Base-by-base conservation (phyloP, 2,797 vertebrate genomes). In the Podargus strigoides region DNA sequence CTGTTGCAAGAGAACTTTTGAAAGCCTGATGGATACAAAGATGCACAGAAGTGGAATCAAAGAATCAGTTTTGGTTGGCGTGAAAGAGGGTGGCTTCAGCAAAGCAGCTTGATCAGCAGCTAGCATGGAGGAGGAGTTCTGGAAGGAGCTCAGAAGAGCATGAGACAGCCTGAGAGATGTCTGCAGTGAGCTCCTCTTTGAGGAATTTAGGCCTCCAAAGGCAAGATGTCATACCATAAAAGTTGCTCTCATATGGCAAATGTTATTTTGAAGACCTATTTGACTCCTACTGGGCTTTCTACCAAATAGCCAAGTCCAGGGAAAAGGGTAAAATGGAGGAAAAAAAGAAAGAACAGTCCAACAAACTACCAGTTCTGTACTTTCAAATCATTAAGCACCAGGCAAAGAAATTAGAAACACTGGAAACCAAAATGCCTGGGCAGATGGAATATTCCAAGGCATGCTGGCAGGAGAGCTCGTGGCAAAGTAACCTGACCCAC, bases 401-500 rank as follows among this genome's bases (percentile, higher is more conserved):
- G 68, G 56, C 32, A 92, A 81, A 79, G 44, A 42, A 90, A 87
- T 58, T 11, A 72, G 78, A 85, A 95, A 47, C 37, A 84, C 2
- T 73, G 67, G 91, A 89, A 95, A 85, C 21, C 53, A 85, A 93
- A 95, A 75, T 3, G 37, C 63, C 53, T 3, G 1, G 62, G 56
- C 76, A 86, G 73, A 93, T 85, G 70, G 87, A 82, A 91, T 78
- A 83, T 70, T 91, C 55, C 85, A 91, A 93, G 75, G 52, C 50
- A 88, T 9, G 23, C n/a, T 92, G 80, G 58, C 77, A 93, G 75
- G 36, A 75, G 50, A 95, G 93, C 64, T 86, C 3, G 7, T 86
- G 85, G 89, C 77, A 93, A 93, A 93, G 93, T 89, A 96, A 96
- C 69, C 88, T 39, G 77, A 95, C 83, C 63, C 87, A 87, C 78